Conservation (phyloP, 2,888 invertebrate species). For the Drosophila atripex region DNA sequence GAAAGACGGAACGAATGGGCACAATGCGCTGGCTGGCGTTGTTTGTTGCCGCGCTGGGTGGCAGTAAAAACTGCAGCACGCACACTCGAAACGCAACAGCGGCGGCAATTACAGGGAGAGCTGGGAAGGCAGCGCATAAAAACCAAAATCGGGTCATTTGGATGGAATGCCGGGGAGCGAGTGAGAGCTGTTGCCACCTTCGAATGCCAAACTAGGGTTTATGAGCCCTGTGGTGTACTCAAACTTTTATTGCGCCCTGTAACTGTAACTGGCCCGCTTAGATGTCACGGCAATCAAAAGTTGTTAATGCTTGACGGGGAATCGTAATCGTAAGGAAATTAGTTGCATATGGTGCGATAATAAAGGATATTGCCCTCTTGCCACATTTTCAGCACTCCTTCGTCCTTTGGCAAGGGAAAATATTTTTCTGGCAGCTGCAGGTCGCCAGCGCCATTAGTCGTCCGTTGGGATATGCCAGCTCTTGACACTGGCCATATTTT, state of each 20-base stretch:
- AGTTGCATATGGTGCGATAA: slow-evolving; percentile 43
- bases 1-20: slow-evolving; percentile 60
- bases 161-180: slow-evolving; percentile 8
- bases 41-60: slow-evolving; percentile 48
- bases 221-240: slow-evolving; percentile 37
- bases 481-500: slow-evolving; percentile 75
- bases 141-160: slow-evolving; percentile 75
- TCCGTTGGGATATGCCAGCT: slow-evolving; percentile 53
- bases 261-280: slow-evolving; percentile 41
- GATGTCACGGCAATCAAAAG: slow-evolving; percentile 49
- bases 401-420: not conserved
- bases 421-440: slow-evolving; percentile 19
- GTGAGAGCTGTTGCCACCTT: slow-evolving; percentile 15
- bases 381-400: not conserved
- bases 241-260: slow-evolving; percentile 37
- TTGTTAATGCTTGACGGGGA: slow-evolving; percentile 38
- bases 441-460: slow-evolving; percentile 52
- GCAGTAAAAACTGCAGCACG: slow-evolving; percentile 77
- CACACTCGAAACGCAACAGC: slow-evolving; percentile 64
- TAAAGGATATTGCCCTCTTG: slow-evolving; percentile 32
- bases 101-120: slow-evolving; percentile 37
- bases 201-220: slow-evolving; percentile 39
- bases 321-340: slow-evolving; percentile 43
- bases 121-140: slow-evolving; percentile 52
- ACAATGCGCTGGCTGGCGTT: slow-evolving; percentile 55